Percentiles rank a stretch among this genome's conserved stretches.
phyloP scores from a whole-genome alignment of 2,113 vertebrate genomes.

The Paralichthys olivaceus region DNA sequence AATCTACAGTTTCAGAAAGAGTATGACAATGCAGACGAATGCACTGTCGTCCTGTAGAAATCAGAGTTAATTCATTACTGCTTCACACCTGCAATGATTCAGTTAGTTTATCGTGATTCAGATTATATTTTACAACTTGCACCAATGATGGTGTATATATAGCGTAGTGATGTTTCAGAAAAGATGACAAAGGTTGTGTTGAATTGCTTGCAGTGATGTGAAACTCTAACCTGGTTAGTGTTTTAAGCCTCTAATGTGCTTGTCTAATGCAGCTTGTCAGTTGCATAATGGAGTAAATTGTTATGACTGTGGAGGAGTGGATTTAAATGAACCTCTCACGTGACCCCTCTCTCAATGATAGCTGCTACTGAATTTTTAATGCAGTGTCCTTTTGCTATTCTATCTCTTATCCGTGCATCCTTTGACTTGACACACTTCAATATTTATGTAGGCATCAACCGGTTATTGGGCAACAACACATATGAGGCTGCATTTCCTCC shows the following conservation, averaged over 20 bases:
- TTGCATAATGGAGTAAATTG: conserved; percentile 41
- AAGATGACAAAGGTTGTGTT: conserved; percentile 9
- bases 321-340: conserved; percentile 27
- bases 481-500: conserved; percentile 98
- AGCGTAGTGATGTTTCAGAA: background rate
- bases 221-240: conserved; percentile 25
- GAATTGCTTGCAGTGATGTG: conserved; percentile 25
- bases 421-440: conserved; percentile 45
- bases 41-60: conserved; percentile 20
- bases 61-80: background rate
- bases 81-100: background rate
- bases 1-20: conserved; percentile 12
- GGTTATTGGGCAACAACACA: conserved; percentile 92
- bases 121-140: conserved; percentile 4
- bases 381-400: conserved; percentile 9
- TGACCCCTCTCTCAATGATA: conserved; percentile 28
- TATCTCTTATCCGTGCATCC: conserved; percentile 4
- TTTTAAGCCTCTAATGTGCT: conserved; percentile 27
- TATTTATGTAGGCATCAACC: conserved; percentile 89
- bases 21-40: conserved; percentile 29
- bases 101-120: conserved; percentile 9
- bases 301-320: conserved; percentile 18
- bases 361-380: conserved; percentile 32
- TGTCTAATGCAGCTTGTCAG: conserved; percentile 23
- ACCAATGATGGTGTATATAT: background rate